These are phyloP conservation scores for Drosophila nr. perissopoda DNA, from an alignment of 2,888 invertebrate genomes.

Conservation along the genomic window DNA sequence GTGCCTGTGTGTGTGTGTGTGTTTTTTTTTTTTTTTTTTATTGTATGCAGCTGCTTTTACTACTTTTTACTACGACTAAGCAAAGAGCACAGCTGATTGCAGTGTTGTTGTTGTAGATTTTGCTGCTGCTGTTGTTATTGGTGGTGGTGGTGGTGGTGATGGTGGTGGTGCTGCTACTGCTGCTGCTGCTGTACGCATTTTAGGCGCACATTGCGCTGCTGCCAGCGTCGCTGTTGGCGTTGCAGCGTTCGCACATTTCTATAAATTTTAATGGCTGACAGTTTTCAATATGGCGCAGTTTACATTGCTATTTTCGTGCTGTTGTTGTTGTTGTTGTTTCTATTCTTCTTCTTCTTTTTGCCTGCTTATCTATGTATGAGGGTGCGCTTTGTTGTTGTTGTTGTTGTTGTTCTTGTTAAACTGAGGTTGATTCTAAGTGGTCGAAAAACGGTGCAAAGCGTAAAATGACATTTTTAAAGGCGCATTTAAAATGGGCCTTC, in stretches of 20 bases:
- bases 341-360: slow-evolving; percentile 18
- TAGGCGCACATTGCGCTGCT: slow-evolving; percentile 42
- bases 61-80: slow-evolving; percentile 60
- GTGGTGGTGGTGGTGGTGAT: slow-evolving; percentile 19
- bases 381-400: slow-evolving; percentile 34
- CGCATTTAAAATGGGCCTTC: slow-evolving; percentile 1
- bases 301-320: slow-evolving; percentile 50
- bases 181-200: slow-evolving; percentile 54
- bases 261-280: slow-evolving; percentile 73
- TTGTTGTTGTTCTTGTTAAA: slow-evolving; percentile 9
- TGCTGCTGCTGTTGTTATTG: slow-evolving; percentile 33
- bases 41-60: slow-evolving; percentile 61
- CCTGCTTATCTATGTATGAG: slow-evolving; percentile 40
- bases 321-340: not conserved
- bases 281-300: slow-evolving; percentile 72
- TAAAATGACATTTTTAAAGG: slow-evolving; percentile 13
- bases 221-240: slow-evolving; percentile 33
- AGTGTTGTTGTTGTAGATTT: slow-evolving; percentile 5
- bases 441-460: slow-evolving; percentile 32
- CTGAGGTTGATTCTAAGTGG: slow-evolving; percentile 44
- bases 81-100: slow-evolving; percentile 57
- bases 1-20: slow-evolving; percentile 21
- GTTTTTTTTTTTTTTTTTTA: slow-evolving; percentile 25
- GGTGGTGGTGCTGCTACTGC: slow-evolving; percentile 1
- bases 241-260: slow-evolving; percentile 55